Evolutionary conservation across 2,113 vertebrate genomes (phyloP), one percentile per base, ranked within the genome.

Genomic region (Cinclus cinclus): DNA sequence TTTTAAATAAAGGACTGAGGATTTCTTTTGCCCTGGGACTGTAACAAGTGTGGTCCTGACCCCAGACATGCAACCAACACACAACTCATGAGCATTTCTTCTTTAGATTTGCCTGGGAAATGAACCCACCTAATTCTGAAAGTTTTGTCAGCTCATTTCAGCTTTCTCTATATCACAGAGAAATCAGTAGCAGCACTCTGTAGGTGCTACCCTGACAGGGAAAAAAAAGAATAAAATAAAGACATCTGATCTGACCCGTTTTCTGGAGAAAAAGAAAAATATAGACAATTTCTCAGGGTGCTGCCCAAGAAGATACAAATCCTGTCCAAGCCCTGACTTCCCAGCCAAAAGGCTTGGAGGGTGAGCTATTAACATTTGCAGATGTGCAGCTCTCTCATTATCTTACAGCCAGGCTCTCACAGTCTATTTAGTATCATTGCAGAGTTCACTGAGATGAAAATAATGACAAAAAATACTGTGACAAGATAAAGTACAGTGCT

Each of bases 401-500:
- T 53, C 87, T n/a, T 3, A 13, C 60, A 77, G 71, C 21, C 87
- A 70, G 13, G 55, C 82, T 86, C 35, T 14, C 62, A 24, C 37
- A 78, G 90, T 44, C 95, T 96, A 90, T 96, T 96, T 96, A 70
- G 95, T 44, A 84, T 81, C 88, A 35, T 74, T 50, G 9, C 1
- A 68, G 90, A 95, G 85, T 67, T 93, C 95, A 81, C 92, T 35
- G 90, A 93, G 92, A 93, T 87, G 96, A 97, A 96, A 96, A 97
- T 95, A 97, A 95, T 97, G 93, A 96, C 95, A 93, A 97, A 97
- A 95, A 96, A 93, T 95, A 94, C 92, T 93, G 90, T 97, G 96
- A 96, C 95, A 97, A 97, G 96, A 96, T 96, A 97, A 97, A 97
- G 95, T 96, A 96, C 79, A 59, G 95, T 96, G 95, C 96, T 97